These are phyloP conservation scores for Pseudolaguvia tuberculata DNA, from an alignment of 2,113 vertebrate species.

Conservation along the genomic window DNA sequence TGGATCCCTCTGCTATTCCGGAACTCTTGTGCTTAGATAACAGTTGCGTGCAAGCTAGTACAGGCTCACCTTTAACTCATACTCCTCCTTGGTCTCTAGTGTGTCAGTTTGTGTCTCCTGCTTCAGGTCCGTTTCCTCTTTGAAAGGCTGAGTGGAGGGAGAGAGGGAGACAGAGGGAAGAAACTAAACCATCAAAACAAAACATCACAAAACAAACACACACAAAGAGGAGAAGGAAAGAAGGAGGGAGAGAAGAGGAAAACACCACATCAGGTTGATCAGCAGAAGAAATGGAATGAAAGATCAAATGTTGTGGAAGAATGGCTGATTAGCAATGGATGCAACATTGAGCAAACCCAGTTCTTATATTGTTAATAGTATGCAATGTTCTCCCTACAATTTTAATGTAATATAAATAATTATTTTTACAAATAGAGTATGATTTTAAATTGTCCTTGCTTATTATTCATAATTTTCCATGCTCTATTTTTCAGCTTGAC, in stretches of 20 bases:
- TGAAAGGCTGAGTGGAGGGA: constrained; percentile 85
- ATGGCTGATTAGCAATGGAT: constrained; percentile 32
- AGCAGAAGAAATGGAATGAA: constrained; percentile 55
- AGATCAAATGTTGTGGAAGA: constrained; percentile 28
- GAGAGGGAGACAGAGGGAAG: constrained; percentile 74
- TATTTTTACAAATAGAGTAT: too few species aligned
- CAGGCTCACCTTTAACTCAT: constrained; percentile 84
- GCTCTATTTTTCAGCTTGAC: too few species aligned
- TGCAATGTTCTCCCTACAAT: too few species aligned
- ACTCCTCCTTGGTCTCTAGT: constrained; percentile 86
- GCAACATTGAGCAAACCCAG: neutral
- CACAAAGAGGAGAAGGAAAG: constrained; percentile 62
- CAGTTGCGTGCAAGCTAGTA: neutral
- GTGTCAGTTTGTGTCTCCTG: constrained; percentile 87
- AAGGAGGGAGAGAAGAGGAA: constrained; percentile 59
- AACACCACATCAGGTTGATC: constrained; percentile 69
- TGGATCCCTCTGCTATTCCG: neutral
- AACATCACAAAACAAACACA: constrained; percentile 68
- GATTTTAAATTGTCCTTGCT: too few species aligned
- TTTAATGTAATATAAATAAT: too few species aligned
- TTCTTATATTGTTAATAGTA: neutral
- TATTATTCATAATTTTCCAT: too few species aligned
- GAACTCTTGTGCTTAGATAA: neutral
- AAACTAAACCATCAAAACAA: constrained; percentile 79
- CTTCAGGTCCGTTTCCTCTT: constrained; percentile 91